Evolutionary conservation across 2,888 invertebrate species (phyloP), one percentile per base, ranked within the genome.

Genomic region (Pyrocoelia pectoralis): DNA sequence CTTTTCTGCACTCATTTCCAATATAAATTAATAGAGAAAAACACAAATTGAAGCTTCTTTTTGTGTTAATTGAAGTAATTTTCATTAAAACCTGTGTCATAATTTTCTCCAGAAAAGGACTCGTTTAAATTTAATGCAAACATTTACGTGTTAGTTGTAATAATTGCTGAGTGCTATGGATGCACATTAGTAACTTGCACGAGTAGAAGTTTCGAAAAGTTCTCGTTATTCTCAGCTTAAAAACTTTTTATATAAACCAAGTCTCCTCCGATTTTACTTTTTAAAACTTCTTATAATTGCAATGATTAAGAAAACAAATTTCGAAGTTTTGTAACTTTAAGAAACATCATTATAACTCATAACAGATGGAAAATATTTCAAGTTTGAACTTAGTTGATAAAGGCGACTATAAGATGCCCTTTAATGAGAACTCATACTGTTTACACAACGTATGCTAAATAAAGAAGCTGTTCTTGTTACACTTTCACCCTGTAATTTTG

Each of bases 271-370:
- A 33, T 33, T 33, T 33, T 33, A 33, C 33, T 33, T 8, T n/a
- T n/a, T 8, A 33, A 33, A 33, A 33, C 33, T 43, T 24, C 24
- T 43, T 43, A 15, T 43, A 43, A 43, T 43, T 43, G 43, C 17
- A 12, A 43, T 43, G n/a, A 43, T 43, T 13, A 43, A 43, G 43
- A 8, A 43, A 43, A 43, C 14, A 15, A 43, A 13, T 15, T 43
- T 43, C 13, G 8, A 15, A 43, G 17, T 8, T 43, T 43, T 43
- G 10, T 10, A 13, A 43, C 14, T 18, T 24, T 17, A 49, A n/a
- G 49, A 5, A 12, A 13, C n/a, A 12, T 19, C n/a, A 12, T 49
- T 49, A 33, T n/a, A 33, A 33, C 33, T 33, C n/a, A 33, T 5
- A 24, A 24, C 4, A 5, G 8, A 33, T 3, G 8, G 2, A 33